Evolutionary conservation across 2,113 vertebrate genomes (phyloP).

Genomic region (Limnothrissa miodon): DNA sequence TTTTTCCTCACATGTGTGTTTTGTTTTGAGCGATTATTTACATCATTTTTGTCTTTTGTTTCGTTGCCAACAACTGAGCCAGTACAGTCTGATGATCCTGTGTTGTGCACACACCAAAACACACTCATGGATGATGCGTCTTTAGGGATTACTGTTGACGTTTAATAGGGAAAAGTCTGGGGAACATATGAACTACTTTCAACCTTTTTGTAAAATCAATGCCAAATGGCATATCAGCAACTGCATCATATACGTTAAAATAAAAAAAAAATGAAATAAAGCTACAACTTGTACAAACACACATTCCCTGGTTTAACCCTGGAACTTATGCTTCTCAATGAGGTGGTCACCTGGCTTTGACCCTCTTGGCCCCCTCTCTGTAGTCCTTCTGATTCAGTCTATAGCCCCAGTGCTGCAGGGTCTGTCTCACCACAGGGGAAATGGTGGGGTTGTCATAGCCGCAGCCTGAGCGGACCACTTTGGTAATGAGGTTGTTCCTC

Average conservation of each 20-base stretch:
- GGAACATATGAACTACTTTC: no score
- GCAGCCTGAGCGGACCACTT: constrained; percentile 42
- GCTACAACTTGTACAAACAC: background rate
- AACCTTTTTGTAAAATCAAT: background rate
- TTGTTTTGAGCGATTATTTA: no score
- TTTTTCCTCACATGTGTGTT: no score
- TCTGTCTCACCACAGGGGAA: constrained; percentile 48
- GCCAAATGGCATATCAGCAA: background rate
- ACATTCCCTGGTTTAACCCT: background rate
- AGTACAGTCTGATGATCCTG: no score
- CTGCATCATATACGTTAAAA: background rate
- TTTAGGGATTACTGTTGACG: no score
- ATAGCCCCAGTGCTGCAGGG: constrained; percentile 50
- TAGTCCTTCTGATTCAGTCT: constrained; percentile 41
- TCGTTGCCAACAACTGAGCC: no score
- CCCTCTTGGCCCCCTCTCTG: constrained; percentile 41
- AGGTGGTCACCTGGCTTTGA: constrained; percentile 30
- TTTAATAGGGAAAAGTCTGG: no score
- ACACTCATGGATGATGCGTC: no score
- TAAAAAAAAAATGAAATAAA: background rate
- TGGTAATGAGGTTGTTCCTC: constrained; percentile 47
- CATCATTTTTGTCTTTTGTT: no score
- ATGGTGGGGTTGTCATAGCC: constrained; percentile 33
- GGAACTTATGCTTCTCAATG: background rate
- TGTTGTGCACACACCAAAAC: no score